These are phyloP conservation scores for Xiphophorus hellerii DNA, from an alignment of 2,113 vertebrate species.

Conservation along the genomic window DNA sequence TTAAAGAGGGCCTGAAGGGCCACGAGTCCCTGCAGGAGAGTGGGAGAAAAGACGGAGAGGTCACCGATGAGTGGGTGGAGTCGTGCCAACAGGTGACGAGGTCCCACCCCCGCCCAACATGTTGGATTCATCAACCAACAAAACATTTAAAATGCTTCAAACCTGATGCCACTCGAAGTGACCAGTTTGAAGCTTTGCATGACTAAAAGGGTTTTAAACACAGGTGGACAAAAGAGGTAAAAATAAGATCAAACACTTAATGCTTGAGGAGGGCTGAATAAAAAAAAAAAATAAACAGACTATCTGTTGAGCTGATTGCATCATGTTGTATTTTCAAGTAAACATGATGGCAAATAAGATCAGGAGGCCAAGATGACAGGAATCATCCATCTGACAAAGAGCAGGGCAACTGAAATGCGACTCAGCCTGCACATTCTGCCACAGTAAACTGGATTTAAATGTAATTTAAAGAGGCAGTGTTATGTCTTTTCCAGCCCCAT, in stretches of 20 bases:
- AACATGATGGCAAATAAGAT: background rate
- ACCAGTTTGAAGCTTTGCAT: background rate
- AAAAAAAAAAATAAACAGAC: background rate
- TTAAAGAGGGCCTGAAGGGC: conserved; percentile 83
- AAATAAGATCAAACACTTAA: background rate
- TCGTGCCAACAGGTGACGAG: background rate
- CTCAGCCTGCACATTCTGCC: too few relatives aligned
- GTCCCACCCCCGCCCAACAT: background rate
- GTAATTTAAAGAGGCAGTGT: too few relatives aligned
- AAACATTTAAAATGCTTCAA: background rate
- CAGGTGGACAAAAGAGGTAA: background rate
- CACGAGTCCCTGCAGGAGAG: conserved; percentile 83
- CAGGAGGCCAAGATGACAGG: background rate
- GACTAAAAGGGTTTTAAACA: background rate
- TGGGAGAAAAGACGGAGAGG: conserved; percentile 70
- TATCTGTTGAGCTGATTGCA: background rate
- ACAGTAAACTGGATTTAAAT: too few relatives aligned
- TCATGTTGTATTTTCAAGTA: background rate
- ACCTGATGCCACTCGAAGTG: background rate
- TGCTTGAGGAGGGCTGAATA: background rate
- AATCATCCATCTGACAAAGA: background rate
- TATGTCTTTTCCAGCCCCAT: too few relatives aligned
- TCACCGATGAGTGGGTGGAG: conserved; percentile 32
- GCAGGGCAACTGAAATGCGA: too few relatives aligned
- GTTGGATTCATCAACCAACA: background rate